Evolutionary conservation across 2,797 vertebrate genomes (phyloP).

Genomic region (Echiichthys vipera): DNA sequence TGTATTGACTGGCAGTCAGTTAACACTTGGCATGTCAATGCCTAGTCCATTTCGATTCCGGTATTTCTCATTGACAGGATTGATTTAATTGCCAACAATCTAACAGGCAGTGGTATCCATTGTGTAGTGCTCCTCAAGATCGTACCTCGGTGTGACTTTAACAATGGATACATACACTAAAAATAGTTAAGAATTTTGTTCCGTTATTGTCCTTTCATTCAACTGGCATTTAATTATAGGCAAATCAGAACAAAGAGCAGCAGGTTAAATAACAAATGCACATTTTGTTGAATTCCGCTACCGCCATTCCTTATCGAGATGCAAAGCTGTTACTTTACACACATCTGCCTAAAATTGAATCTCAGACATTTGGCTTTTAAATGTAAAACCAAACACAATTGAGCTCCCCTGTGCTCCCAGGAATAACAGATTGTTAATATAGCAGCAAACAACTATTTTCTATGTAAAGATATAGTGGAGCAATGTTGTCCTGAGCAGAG

Average conservation of each 20-base stretch:
- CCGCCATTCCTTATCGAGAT: constrained; percentile 2
- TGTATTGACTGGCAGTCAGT: constrained; percentile 84
- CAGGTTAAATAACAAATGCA: not conserved
- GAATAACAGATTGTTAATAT: too few relatives aligned
- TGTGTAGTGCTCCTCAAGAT: not conserved
- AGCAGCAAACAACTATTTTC: too few relatives aligned
- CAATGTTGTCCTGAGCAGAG: too few relatives aligned
- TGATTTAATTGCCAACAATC: constrained; percentile 46
- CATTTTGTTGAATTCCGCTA: not conserved
- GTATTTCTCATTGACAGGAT: constrained; percentile 63
- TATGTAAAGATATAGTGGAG: too few relatives aligned
- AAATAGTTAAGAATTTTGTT: not conserved
- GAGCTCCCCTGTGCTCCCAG: not conserved
- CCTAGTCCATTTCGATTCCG: constrained; percentile 55
- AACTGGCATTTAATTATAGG: not conserved
- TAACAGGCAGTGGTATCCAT: constrained; percentile 17
- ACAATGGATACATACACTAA: not conserved
- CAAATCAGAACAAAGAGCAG: not conserved
- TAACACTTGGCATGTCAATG: constrained; percentile 86
- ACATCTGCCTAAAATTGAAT: constrained; percentile 17
- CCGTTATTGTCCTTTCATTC: not conserved
- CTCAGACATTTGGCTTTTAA: constrained; percentile 42
- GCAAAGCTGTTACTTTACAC: constrained; percentile 6
- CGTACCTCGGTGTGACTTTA: not conserved
- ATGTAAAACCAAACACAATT: constrained; percentile 19